These are phyloP conservation scores for Corythornis leucogaster DNA, from an alignment of 2,797 vertebrate species.

Conservation along the genomic window DNA sequence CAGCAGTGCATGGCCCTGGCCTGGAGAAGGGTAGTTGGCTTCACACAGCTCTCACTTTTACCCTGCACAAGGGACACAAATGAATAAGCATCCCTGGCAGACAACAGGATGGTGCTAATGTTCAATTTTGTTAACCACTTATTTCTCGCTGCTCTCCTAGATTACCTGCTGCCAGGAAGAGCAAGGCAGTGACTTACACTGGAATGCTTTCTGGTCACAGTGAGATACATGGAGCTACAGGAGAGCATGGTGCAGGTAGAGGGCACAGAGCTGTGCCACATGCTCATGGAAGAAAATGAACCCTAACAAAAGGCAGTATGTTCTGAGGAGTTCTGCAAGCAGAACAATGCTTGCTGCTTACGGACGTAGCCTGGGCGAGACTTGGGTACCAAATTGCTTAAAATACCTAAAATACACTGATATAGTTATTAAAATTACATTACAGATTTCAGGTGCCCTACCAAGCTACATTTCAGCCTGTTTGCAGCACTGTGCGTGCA, in stretches of 20 bases:
- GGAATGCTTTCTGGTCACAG: background rate
- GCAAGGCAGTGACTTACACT: rapidly evolving
- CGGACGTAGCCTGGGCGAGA: background rate
- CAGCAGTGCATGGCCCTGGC: background rate
- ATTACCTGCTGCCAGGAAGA: background rate
- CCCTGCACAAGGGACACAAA: background rate
- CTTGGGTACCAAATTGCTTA: background rate
- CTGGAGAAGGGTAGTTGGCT: background rate
- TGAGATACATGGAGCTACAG: background rate
- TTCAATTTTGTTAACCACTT: background rate
- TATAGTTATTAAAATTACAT: background rate
- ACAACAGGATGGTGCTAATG: background rate
- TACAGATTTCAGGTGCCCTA: background rate
- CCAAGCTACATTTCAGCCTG: background rate
- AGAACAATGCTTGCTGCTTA: background rate
- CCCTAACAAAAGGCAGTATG: background rate
- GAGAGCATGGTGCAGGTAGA: background rate
- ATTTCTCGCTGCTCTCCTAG: background rate
- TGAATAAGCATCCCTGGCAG: background rate
- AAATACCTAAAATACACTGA: background rate
- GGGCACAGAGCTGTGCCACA: background rate
- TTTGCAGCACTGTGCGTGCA: background rate
- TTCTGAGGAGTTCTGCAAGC: background rate
- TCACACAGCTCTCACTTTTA: background rate
- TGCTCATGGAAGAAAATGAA: background rate